Conservation (phyloP, 2,888 invertebrate species). For the Microctonus aethiopoides region DNA sequence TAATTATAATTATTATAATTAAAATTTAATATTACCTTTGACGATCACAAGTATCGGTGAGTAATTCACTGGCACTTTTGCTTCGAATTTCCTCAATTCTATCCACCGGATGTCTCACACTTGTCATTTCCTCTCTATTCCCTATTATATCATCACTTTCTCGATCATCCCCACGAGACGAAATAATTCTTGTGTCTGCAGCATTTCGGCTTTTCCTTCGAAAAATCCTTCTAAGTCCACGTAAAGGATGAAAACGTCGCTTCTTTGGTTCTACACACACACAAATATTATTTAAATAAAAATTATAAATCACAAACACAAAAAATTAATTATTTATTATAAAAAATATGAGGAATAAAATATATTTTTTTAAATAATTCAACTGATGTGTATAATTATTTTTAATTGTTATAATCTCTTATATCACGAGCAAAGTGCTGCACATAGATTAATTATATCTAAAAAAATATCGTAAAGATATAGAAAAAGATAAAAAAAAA, state of each 20-base stretch:
- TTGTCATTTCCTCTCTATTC: constrained; percentile 65
- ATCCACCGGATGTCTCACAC: constrained; percentile 68
- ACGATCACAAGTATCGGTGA: constrained; percentile 69
- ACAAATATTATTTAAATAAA: not conserved
- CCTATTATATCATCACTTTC: constrained; percentile 57
- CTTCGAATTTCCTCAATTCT: constrained; percentile 68
- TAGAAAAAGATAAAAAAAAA: too few species aligned
- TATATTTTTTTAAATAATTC: too few species aligned
- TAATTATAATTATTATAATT: not conserved
- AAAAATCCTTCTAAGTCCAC: constrained; percentile 78
- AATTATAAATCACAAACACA: not conserved
- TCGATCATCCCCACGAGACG: constrained; percentile 55
- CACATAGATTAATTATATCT: too few species aligned
- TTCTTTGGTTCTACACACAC: constrained; percentile 71
- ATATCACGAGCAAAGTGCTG: too few species aligned
- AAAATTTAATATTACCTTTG: constrained; percentile 52
- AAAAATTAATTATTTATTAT: not conserved
- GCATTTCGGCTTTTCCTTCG: constrained; percentile 71
- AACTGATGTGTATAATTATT: too few species aligned
- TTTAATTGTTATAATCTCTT: too few species aligned
- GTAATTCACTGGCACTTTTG: constrained; percentile 76
- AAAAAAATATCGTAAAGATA: too few species aligned
- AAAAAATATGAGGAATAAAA: too few species aligned
- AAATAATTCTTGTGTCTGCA: constrained; percentile 63
- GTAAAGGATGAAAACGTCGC: constrained; percentile 74